A percentile compares a stretch with the other conserved stretches of the same genome.
These are phyloP conservation scores for Falco columbarius DNA, from an alignment of 2,797 vertebrate species.

Conservation along the genomic window DNA sequence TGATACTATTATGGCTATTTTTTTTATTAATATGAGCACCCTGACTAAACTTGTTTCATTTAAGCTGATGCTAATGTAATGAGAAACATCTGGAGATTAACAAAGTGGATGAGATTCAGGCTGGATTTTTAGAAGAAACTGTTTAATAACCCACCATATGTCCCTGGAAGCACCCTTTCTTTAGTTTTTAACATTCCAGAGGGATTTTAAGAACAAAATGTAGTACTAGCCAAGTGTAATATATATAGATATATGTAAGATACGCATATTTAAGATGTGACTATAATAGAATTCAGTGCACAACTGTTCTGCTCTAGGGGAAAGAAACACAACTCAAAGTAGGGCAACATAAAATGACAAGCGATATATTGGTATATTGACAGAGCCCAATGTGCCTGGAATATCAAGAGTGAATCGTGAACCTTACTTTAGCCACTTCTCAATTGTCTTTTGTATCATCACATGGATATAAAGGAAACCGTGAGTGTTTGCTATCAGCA, in stretches of 20 bases:
- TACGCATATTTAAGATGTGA: background rate
- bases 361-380: background rate
- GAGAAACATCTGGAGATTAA: background rate
- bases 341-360: background rate
- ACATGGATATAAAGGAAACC: background rate
- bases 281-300: background rate
- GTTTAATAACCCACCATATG: background rate
- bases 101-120: background rate
- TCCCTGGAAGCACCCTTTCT: background rate
- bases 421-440: background rate
- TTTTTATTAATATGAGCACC: background rate
- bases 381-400: background rate
- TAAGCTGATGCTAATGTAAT: background rate
- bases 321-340: background rate
- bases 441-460: conserved; percentile 13
- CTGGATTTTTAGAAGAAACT: background rate
- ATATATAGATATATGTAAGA: background rate
- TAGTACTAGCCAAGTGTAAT: background rate
- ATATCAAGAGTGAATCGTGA: background rate
- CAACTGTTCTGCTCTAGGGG: background rate
- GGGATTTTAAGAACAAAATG: background rate
- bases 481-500: conserved; percentile 1
- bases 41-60: background rate
- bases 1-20: background rate
- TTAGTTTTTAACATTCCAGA: background rate